Percentiles rank a stretch among this genome's conserved stretches.
phyloP scores from a whole-genome alignment of 1,140 invertebrate genomes.

The Anadara kagoshimensis region DNA sequence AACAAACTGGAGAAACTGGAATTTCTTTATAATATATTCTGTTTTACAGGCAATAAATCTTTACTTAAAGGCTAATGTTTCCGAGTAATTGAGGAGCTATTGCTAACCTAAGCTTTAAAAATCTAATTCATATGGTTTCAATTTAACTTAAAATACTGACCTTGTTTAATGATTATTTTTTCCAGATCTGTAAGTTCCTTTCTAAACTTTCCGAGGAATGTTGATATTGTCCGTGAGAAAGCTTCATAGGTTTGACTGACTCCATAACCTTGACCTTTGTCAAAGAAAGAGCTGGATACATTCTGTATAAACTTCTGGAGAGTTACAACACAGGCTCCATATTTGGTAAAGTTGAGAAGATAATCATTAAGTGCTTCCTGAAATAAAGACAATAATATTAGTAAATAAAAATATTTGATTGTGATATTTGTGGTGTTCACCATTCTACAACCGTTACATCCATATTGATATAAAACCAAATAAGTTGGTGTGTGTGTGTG shows the following conservation, averaged over 20 bases:
- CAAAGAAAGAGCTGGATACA: slow-evolving; percentile 10
- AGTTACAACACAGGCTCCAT: slow-evolving; percentile 41
- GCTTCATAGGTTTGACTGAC: slow-evolving; percentile 58
- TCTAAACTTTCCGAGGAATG: slow-evolving; percentile 50
- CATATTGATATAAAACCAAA: too few relatives aligned
- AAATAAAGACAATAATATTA: slow-evolving; percentile 11
- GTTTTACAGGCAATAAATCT: too few relatives aligned
- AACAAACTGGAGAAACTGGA: too few relatives aligned
- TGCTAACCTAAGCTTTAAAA: too few relatives aligned
- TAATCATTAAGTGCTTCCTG: slow-evolving; percentile 52
- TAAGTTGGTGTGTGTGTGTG: too few relatives aligned
- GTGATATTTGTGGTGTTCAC: too few relatives aligned
- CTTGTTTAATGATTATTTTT: slow-evolving; percentile 52
- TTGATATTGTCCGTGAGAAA: slow-evolving; percentile 50
- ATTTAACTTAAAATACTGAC: slow-evolving; percentile 24
- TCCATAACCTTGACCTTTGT: background rate
- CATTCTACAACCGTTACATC: too few relatives aligned
- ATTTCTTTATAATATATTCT: too few relatives aligned
- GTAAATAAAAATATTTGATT: too few relatives aligned
- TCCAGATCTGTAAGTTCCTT: slow-evolving; percentile 48
- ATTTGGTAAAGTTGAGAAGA: slow-evolving; percentile 39
- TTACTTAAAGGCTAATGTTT: too few relatives aligned
- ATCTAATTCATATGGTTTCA: background rate
- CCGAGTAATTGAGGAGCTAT: too few relatives aligned
- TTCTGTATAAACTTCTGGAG: slow-evolving; percentile 54